Conservation (phyloP, 1,140 invertebrate genomes). For the Neocloeon triangulifer region DNA sequence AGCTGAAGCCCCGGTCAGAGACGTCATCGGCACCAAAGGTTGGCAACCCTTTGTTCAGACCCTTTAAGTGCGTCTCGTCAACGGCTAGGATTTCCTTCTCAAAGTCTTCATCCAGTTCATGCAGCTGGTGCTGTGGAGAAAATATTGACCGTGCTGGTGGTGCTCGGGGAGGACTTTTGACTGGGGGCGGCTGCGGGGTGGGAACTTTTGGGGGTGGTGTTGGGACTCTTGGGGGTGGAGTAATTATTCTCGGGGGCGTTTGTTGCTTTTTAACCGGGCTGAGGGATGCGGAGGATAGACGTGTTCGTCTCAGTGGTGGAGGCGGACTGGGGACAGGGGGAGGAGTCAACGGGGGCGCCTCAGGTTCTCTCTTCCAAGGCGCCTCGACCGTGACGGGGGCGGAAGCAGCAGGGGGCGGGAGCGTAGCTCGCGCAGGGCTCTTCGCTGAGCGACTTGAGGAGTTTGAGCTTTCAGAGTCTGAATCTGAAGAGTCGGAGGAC, state of each 20-base stretch:
- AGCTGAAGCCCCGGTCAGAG: neutral
- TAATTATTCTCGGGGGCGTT: no score
- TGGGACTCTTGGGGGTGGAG: no score
- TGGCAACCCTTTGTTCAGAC: no score
- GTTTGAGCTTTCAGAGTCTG: neutral
- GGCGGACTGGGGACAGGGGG: no score
- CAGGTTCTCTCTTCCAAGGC: neutral
- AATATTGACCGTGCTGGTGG: conserved; percentile 29
- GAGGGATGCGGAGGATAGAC: no score
- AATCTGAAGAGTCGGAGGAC: conserved; percentile 1
- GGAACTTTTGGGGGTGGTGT: neutral
- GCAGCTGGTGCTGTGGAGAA: conserved; percentile 34
- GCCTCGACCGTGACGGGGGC: neutral
- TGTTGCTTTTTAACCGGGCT: no score
- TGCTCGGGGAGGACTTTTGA: neutral
- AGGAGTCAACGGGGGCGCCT: neutral
- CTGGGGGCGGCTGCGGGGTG: neutral
- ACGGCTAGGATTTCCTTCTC: conserved; percentile 34
- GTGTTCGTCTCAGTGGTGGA: no score
- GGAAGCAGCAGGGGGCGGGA: no score
- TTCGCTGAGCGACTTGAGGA: conserved; percentile 1
- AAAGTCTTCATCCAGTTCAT: conserved; percentile 40
- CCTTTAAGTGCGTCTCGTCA: no score
- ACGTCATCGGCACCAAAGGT: no score
- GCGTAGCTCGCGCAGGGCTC: neutral